Evolutionary conservation across 37 sponge, comb jelly and placozoan genomes (phyloP).

Genomic region (Beroe ovata): DNA sequence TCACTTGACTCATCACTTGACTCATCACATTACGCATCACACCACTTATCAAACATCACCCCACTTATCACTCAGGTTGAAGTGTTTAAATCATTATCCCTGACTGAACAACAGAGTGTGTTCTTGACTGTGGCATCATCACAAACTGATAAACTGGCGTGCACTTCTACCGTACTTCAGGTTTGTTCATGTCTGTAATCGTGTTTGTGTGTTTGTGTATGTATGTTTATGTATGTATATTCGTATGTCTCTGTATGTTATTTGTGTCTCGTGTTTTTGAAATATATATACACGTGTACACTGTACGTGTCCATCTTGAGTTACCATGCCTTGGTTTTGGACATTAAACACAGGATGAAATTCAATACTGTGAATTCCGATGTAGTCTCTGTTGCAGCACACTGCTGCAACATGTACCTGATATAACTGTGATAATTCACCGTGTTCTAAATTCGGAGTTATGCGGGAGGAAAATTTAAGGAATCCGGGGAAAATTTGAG

Average conservation of each 20-base stretch:
- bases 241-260: background rate
- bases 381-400: background rate
- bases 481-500: too few relatives aligned
- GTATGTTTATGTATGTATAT: too few relatives aligned
- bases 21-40: too few relatives aligned
- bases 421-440: background rate
- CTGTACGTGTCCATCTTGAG: too few relatives aligned
- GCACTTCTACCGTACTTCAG: slow-evolving; percentile 47
- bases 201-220: too few relatives aligned
- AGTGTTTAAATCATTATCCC: background rate
- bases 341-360: too few relatives aligned
- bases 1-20: too few relatives aligned
- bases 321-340: too few relatives aligned
- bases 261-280: background rate
- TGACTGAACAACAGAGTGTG: slow-evolving; percentile 30
- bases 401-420: background rate
- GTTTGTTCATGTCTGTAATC: background rate
- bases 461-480: too few relatives aligned
- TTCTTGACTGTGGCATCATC: slow-evolving; percentile 48
- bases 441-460: too few relatives aligned
- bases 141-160: slow-evolving; percentile 38
- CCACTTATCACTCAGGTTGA: too few relatives aligned
- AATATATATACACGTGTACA: background rate
- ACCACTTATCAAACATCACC: too few relatives aligned
- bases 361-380: background rate